Percentiles rank a stretch among this genome's conserved stretches.
Conservation (phyloP, 2,888 invertebrate species). For the Arrhopalites spinosus region DNA sequence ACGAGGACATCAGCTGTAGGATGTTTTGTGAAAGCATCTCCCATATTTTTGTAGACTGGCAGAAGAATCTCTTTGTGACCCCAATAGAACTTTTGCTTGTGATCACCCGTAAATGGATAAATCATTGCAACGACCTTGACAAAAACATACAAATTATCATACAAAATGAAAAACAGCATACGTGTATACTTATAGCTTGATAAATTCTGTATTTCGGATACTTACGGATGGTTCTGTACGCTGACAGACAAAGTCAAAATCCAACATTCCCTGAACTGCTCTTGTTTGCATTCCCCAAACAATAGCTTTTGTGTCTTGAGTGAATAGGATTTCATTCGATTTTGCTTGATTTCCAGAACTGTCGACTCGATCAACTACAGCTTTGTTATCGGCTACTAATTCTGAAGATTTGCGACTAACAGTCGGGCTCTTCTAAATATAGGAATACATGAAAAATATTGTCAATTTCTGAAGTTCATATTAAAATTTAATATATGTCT, state of each 20-base stretch:
- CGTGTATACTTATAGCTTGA: neutral
- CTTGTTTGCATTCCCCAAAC: slow-evolving; percentile 99
- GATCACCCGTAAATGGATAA: slow-evolving; percentile 97
- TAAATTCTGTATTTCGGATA: neutral
- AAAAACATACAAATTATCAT: neutral
- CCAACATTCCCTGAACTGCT: slow-evolving; percentile 92
- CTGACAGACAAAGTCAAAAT: slow-evolving; percentile 93
- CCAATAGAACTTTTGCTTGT: slow-evolving; percentile 99
- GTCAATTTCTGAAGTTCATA: no score
- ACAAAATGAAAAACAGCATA: neutral
- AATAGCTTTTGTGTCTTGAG: slow-evolving; percentile 84
- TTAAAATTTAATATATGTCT: no score
- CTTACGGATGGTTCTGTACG: slow-evolving; percentile 78
- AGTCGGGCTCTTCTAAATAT: slow-evolving; percentile 51
- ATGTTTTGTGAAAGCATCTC: slow-evolving; percentile 92
- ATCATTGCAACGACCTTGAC: slow-evolving; percentile 82
- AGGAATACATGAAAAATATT: neutral
- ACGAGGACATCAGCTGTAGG: slow-evolving; percentile 93
- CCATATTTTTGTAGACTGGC: slow-evolving; percentile 94
- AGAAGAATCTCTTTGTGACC: slow-evolving; percentile 96
- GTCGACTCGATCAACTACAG: slow-evolving; percentile 54
- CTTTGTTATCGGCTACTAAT: slow-evolving; percentile 39
- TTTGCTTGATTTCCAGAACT: slow-evolving; percentile 57
- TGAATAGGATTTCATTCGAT: slow-evolving; percentile 66
- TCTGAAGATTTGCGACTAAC: slow-evolving; percentile 51